Evolutionary conservation across 2,888 invertebrate species (phyloP).

Genomic region (Eristalinus sepulchralis): DNA sequence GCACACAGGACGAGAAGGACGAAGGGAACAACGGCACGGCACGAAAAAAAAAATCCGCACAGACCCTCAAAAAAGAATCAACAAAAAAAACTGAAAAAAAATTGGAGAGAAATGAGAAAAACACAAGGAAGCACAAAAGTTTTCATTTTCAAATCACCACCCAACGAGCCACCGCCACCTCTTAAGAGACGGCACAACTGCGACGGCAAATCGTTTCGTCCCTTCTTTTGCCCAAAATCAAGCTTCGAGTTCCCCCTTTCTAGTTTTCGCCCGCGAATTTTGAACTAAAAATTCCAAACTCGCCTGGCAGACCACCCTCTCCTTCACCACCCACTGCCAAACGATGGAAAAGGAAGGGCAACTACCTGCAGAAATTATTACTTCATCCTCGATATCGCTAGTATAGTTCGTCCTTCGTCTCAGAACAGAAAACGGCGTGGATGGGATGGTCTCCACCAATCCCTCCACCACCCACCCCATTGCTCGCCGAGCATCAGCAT

Average conservation of each 20-base stretch:
- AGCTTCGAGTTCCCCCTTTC: slow-evolving; percentile 18
- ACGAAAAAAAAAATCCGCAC: slow-evolving; percentile 16
- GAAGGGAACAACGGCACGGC: not conserved
- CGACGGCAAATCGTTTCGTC: slow-evolving; percentile 44
- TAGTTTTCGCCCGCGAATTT: slow-evolving; percentile 64
- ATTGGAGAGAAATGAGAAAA: slow-evolving; percentile 54
- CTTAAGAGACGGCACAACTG: not conserved
- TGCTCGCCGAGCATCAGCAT: no score
- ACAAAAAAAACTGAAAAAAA: slow-evolving; percentile 56
- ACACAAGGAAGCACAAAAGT: slow-evolving; percentile 70
- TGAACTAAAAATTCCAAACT: slow-evolving; percentile 60
- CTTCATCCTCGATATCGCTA: slow-evolving; percentile 69
- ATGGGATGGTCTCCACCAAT: slow-evolving; percentile 1
- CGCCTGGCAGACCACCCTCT: not conserved
- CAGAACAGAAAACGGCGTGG: not conserved
- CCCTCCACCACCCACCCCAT: not conserved
- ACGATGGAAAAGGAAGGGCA: slow-evolving; percentile 44
- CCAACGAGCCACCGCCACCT: not conserved
- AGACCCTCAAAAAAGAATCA: slow-evolving; percentile 23
- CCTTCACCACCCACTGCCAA: no score
- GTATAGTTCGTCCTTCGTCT: slow-evolving; percentile 38
- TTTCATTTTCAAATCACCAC: slow-evolving; percentile 71
- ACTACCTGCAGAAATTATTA: slow-evolving; percentile 71
- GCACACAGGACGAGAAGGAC: slow-evolving; percentile 49
- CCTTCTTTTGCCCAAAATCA: slow-evolving; percentile 38